Base-by-base conservation (phyloP, 2,797 vertebrate genomes). In the Centroberyx gerrardi region DNA sequence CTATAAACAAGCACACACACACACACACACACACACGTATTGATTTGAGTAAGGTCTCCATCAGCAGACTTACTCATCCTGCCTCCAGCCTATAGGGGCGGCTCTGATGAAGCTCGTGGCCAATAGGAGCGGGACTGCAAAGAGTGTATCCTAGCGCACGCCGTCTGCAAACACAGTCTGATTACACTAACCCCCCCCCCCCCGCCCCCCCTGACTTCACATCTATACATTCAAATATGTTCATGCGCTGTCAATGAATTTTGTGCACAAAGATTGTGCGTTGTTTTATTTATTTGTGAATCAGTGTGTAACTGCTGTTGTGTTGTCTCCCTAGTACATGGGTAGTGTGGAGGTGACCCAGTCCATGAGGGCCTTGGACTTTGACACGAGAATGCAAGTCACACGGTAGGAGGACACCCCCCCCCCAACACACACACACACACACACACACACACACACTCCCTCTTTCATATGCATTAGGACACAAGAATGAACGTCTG, bases 311-410 rank as follows among this genome's bases (percentile, higher is more conserved):
- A 84, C 38, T 62, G 8, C 1, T 75, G 51, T 56, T 72, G 31
- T 77, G 81, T 66, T 78, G 51, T 76, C 89, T 76, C 87, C 85
- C 22, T 18, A 99, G 97, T 99, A 98, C 90, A 96, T 99, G 95
- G 97, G 97, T 77, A 97, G 95, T 68, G 95, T 99, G 81, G 97
- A 98, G 90, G 97, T 99, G 85, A 93, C 96, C 79, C 96, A 97
- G 84, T 98, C 97, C 63, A 98, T 99, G 97, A 96, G 97, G 86
- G 96, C 96, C 62, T 94, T 99, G 78, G 96, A 97, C 93, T 98
- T 97, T 79, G 94, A 96, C 33, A 97, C 93, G 0, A 95, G 97
- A 93, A 98, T 96, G 2, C 96, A 96, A 92, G 96, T 99, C 82
- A 99, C 97, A 92, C 96, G 97, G 97, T 99, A 96, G 46, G 87